A percentile compares a stretch with the other conserved stretches of the same genome.
These are phyloP conservation scores for Fissipunctia ypsillon DNA, from an alignment of 2,888 invertebrate genomes.

Conservation along the genomic window DNA sequence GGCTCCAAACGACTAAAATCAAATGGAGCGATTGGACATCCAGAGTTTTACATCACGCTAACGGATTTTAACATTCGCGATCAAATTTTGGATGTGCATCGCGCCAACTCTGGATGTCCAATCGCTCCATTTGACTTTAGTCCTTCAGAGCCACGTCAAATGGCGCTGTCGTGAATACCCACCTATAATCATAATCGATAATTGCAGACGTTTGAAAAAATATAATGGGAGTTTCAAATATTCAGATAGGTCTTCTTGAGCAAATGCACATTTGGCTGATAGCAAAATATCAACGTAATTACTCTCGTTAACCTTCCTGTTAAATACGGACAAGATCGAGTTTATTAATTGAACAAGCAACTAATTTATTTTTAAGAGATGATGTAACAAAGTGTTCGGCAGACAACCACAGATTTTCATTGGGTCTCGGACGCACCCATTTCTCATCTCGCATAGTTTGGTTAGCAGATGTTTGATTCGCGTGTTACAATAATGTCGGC, in stretches of 20 bases:
- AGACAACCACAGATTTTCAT: slow-evolving; percentile 71
- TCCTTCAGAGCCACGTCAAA: too few relatives aligned
- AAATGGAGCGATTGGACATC: too few relatives aligned
- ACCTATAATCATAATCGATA: neutral
- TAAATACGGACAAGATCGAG: slow-evolving; percentile 50
- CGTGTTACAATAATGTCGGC: slow-evolving; percentile 45
- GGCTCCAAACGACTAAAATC: too few relatives aligned
- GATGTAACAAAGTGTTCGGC: slow-evolving; percentile 72
- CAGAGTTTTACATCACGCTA: too few relatives aligned
- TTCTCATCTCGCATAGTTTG: slow-evolving; percentile 64
- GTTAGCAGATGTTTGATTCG: slow-evolving; percentile 64
- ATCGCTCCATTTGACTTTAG: too few relatives aligned
- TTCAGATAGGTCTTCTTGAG: neutral
- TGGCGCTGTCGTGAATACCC: too few relatives aligned
- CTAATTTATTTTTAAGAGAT: slow-evolving; percentile 72
- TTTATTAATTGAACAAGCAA: slow-evolving; percentile 68
- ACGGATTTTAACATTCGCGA: too few relatives aligned
- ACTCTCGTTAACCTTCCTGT: slow-evolving; percentile 50
- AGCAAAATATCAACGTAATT: slow-evolving; percentile 43
- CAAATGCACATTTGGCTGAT: slow-evolving; percentile 34
- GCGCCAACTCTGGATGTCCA: too few relatives aligned
- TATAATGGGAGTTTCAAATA: neutral
- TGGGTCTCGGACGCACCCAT: slow-evolving; percentile 65
- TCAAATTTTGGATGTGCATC: too few relatives aligned
- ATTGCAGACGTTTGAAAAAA: neutral